Evolutionary conservation across 64 coral and sea anemone species (phyloP), one percentile per base, ranked within the genome.

Genomic region (Montipora foliosa): DNA sequence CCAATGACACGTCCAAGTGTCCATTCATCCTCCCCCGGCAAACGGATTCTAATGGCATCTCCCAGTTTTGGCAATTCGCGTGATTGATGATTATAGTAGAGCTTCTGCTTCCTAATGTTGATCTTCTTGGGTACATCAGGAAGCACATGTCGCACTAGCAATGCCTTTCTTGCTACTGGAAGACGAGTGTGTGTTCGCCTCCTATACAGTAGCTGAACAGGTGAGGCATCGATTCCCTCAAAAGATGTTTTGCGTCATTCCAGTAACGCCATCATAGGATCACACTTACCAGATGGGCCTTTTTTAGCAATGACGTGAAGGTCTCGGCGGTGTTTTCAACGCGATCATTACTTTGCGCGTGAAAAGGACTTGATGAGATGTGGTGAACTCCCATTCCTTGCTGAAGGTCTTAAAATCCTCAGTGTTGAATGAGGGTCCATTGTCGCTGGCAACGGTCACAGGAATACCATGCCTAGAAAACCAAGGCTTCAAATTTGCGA

Each of bases 301-400:
- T 85, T 85, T 25, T 25, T 21, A 67, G 15, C n/a, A 85, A 25
- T 20, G 25, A 17, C 22, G 67, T 85, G 61, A 6, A 85, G 14
- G 57, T 85, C 59, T 85, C 14, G 67, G 69, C 82, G 14, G 58
- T 48, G 37, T 45, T 24, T 44, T 83, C 51, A 62, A 66, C 53
- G n/a, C 53, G 53, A 13, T 59, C 80, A 13, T 37, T 62, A 83
- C 53, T 25, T 83, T 83, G 80, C 24, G 82, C 37, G n/a, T 72
- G 67, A 69, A 19, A 48, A 66, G n/a, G 82, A 5, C 37, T 47
- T 71, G 82, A 86, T 70, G 82, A 69, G 61, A 70, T 71, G 47
- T 70, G 59, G 37, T 71, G 24, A 86, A 86, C 11, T 55, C 48
- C 47, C 49, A 87, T 70, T 87, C 57, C 1, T 49, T 86, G 14